phyloP scores from a whole-genome alignment of 2,113 vertebrate species.

The Anolis carolinensis region DNA sequence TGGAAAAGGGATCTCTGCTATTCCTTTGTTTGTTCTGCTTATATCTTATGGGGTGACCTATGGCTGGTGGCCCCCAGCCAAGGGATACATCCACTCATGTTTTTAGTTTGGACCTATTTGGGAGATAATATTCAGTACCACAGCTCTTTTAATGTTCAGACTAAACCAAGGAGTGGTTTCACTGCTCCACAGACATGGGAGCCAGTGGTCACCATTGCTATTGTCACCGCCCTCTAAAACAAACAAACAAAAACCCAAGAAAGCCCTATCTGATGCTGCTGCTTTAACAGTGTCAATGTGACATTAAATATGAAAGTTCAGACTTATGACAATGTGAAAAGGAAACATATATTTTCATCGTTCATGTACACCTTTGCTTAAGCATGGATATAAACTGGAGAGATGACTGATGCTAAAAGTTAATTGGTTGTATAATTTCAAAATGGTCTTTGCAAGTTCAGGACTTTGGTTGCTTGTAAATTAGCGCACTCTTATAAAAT shows the following conservation, averaged over 20 bases:
- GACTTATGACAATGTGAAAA: conserved; percentile 3
- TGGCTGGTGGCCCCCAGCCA: too few relatives aligned
- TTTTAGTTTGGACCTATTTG: too few relatives aligned
- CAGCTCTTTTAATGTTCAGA: too few relatives aligned
- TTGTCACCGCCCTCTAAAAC: background rate
- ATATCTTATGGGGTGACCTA: too few relatives aligned
- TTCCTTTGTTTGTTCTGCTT: background rate
- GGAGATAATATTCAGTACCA: too few relatives aligned
- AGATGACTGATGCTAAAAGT: conserved; percentile 15
- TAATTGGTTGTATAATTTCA: conserved; percentile 29
- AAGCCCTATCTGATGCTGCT: background rate
- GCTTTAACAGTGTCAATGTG: conserved; percentile 24
- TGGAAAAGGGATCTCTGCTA: background rate
- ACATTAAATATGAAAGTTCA: conserved; percentile 21
- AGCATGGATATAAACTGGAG: background rate
- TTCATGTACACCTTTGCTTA: conserved; percentile 11
- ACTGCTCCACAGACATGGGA: too few relatives aligned
- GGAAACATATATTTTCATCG: conserved; percentile 4
- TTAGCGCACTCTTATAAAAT: conserved; percentile 9
- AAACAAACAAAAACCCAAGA: background rate
- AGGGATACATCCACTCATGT: too few relatives aligned
- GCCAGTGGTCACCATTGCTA: too few relatives aligned
- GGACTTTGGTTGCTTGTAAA: conserved; percentile 32
- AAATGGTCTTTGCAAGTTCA: conserved; percentile 1
- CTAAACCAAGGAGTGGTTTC: too few relatives aligned